Conservation (phyloP, 2,888 invertebrate species). For the Furcula furcula region DNA sequence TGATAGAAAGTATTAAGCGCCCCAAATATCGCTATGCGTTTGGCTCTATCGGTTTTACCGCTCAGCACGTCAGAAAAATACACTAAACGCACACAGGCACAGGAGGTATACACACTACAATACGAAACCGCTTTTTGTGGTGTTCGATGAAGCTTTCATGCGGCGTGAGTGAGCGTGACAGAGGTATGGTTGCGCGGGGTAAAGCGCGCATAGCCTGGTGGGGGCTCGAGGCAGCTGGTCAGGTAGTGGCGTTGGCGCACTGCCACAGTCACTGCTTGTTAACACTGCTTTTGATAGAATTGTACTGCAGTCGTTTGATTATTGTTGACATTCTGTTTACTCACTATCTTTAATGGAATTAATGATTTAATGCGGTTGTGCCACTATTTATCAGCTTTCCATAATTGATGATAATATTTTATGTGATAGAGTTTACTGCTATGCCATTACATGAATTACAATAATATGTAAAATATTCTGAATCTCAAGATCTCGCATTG, state of each 20-base stretch:
- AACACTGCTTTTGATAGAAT: constrained; percentile 69
- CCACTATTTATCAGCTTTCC: not conserved
- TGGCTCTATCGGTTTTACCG: constrained; percentile 50
- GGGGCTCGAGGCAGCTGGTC: constrained; percentile 76
- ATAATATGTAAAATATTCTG: too few relatives aligned
- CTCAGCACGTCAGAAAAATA: constrained; percentile 76
- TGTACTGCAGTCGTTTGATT: constrained; percentile 59
- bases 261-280: constrained; percentile 74
- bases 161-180: constrained; percentile 61
- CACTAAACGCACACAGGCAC: constrained; percentile 61
- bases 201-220: constrained; percentile 60
- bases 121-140: constrained; percentile 78
- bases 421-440: not conserved
- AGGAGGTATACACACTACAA: constrained; percentile 49
- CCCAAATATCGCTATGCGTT: constrained; percentile 50
- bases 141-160: constrained; percentile 61
- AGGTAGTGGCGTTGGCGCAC: constrained; percentile 73
- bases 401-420: not conserved
- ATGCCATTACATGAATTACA: not conserved
- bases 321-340: constrained; percentile 52
- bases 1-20: constrained; percentile 61
- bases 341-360: constrained; percentile 39
- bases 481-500: too few relatives aligned
- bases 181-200: constrained; percentile 67
- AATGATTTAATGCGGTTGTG: constrained; percentile 16